A percentile compares a stretch with the other conserved stretches of the same genome.
Evolutionary conservation across 2,797 vertebrate species (phyloP).

Genomic region (Serranus cabrilla): DNA sequence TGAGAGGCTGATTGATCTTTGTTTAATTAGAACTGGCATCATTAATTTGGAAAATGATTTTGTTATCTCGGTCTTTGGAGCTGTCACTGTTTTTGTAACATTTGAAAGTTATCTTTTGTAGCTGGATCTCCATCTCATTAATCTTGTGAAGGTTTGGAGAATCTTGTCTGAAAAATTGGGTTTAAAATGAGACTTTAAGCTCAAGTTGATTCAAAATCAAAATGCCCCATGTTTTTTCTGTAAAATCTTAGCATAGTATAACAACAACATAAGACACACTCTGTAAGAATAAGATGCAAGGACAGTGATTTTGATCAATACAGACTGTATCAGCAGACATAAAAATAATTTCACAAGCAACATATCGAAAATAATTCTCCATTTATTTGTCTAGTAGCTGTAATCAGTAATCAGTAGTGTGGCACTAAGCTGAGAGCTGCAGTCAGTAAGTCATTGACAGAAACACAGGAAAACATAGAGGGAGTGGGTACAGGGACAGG

Average conservation of each 20-base stretch:
- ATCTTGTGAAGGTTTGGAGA: constrained; percentile 6
- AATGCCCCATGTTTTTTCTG: not conserved
- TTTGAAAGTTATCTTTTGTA: not conserved
- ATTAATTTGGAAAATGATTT: not conserved
- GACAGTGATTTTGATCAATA: not conserved
- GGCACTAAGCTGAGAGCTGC: constrained; percentile 51
- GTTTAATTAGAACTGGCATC: not conserved
- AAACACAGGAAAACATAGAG: constrained; percentile 30
- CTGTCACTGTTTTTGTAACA: not conserved
- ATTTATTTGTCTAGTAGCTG: constrained; percentile 68
- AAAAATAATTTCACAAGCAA: constrained; percentile 30
- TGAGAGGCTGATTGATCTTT: not conserved
- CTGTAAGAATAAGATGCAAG: not conserved
- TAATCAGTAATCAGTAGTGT: constrained; percentile 38
- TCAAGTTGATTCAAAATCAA: not conserved
- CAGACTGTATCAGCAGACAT: constrained; percentile 2
- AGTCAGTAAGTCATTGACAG: constrained; percentile 38
- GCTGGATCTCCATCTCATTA: not conserved
- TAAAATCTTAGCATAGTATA: not conserved
- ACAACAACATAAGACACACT: not conserved
- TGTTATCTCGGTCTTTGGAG: not conserved
- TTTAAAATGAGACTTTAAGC: not conserved
- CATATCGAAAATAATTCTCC: constrained; percentile 59
- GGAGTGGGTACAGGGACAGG: not conserved
- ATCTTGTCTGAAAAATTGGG: not conserved